phyloP scores from a whole-genome alignment of 2,888 invertebrate genomes.

The Acleris laterana region DNA sequence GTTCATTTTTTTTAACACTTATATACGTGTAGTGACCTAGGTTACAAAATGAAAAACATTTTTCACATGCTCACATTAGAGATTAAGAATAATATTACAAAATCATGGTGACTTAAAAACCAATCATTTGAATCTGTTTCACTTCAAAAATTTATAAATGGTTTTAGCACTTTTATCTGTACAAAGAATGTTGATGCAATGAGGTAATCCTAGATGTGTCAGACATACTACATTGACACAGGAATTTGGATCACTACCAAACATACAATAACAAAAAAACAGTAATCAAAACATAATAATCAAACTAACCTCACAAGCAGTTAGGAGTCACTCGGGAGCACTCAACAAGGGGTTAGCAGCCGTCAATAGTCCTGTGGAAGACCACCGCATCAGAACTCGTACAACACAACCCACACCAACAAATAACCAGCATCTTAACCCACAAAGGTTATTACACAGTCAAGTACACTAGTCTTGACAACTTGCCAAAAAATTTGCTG shows the following conservation, averaged over 20 bases:
- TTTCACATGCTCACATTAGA: too few relatives aligned
- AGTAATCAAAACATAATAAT: slow-evolving; percentile 45
- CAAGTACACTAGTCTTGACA: slow-evolving; percentile 78
- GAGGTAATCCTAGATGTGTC: neutral
- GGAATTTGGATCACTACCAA: slow-evolving; percentile 40
- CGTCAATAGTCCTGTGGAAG: slow-evolving; percentile 80
- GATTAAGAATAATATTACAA: too few relatives aligned
- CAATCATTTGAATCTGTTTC: too few relatives aligned
- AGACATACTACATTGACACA: slow-evolving; percentile 34
- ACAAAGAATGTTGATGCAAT: neutral
- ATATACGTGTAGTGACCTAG: too few relatives aligned
- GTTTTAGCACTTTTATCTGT: too few relatives aligned
- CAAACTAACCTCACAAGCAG: slow-evolving; percentile 81
- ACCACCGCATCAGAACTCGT: slow-evolving; percentile 68
- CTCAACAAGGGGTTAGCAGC: slow-evolving; percentile 71
- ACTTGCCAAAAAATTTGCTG: slow-evolving; percentile 67
- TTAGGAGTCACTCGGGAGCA: slow-evolving; percentile 79
- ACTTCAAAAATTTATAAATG: too few relatives aligned
- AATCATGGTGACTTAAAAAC: too few relatives aligned
- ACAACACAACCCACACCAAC: slow-evolving; percentile 49
- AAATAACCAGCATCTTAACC: slow-evolving; percentile 54
- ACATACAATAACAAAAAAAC: slow-evolving; percentile 34
- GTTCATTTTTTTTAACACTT: too few relatives aligned
- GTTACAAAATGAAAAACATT: too few relatives aligned
- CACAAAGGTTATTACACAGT: slow-evolving; percentile 65